Evolutionary conservation across 2,888 invertebrate species (phyloP), one percentile per base, ranked within the genome.

Genomic region (Chironomus riparius): DNA sequence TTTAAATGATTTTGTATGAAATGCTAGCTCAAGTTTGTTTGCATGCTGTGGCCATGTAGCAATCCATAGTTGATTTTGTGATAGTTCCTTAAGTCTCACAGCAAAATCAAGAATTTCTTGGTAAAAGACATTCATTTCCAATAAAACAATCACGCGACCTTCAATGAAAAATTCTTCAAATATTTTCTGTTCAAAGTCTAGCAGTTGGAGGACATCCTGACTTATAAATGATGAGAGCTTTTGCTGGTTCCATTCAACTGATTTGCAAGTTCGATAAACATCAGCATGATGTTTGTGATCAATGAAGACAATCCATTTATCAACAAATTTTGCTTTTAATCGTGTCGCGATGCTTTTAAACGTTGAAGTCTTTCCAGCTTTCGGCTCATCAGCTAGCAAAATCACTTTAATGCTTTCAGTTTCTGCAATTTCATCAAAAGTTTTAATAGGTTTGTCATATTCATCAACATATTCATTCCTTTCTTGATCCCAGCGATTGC

Each of bases 91-190:
- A 24, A 65, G 18, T 65, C 65, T 21, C 1, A 65, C 65, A 65
- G 65, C 65, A 65, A 65, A 65, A 24, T 65, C 65, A n/a, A 65
- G 21, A 24, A 65, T 65, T 65, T 65, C 65, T 12, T 65, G 65
- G 21, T 65, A 65, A 5, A 65, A 65, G 1, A 65, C 65, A 65
- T 65, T 65, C 65, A 65, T 65, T 65, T 65, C 65, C 22, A 65
- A 24, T 3, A 65, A 65, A 13, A 65, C 65, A 65, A 65, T 65
- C 65, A 65, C 65, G 5, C 65, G 65, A 24, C 65, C 65, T 6
- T 65, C 24, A 5, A 65, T 21, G 12, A 65, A 65, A 24, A 65
- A 65, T 24, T 65, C 65, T 5, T 65, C 65, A 65, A 65, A 24
- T 13, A 65, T 65, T 65, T 65, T 65, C 12, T 65, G 65, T 12